Conservation (phyloP, 2,797 vertebrate species). For the Cottoperca gobio region DNA sequence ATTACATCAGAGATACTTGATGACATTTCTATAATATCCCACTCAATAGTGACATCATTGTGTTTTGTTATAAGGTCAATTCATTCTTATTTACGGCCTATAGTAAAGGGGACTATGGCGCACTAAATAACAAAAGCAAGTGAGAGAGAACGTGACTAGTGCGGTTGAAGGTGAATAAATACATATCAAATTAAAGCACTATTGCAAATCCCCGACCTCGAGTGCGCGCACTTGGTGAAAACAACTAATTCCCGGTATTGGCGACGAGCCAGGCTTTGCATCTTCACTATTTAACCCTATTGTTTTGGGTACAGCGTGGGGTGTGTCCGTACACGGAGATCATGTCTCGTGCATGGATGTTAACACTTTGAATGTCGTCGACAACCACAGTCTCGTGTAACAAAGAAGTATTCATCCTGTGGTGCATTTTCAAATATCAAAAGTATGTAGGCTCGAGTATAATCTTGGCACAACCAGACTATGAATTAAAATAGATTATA, state of each 20-base stretch:
- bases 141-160: not conserved
- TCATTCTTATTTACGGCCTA: not conserved
- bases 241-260: constrained; percentile 34
- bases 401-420: not conserved
- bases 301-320: constrained; percentile 41
- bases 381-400: not conserved
- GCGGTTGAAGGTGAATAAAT: constrained; percentile 43
- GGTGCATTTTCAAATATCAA: not conserved
- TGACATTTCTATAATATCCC: not conserved
- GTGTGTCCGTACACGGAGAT: constrained; percentile 57
- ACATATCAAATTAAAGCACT: constrained; percentile 21
- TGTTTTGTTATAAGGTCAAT: not conserved
- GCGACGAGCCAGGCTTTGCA: constrained; percentile 18
- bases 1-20: not conserved
- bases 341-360: constrained; percentile 37
- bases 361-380: constrained; percentile 41
- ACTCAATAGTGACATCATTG: not conserved
- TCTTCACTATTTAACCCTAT: constrained; percentile 4
- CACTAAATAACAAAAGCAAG: constrained; percentile 17
- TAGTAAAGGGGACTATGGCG: not conserved
- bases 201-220: constrained; percentile 26
- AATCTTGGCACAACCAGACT: not conserved
- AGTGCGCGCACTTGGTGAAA: constrained; percentile 27
- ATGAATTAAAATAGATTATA: not conserved
- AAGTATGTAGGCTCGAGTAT: not conserved